These are phyloP conservation scores for Butorides virescens DNA, from an alignment of 2,113 vertebrate genomes.

Conservation along the genomic window DNA sequence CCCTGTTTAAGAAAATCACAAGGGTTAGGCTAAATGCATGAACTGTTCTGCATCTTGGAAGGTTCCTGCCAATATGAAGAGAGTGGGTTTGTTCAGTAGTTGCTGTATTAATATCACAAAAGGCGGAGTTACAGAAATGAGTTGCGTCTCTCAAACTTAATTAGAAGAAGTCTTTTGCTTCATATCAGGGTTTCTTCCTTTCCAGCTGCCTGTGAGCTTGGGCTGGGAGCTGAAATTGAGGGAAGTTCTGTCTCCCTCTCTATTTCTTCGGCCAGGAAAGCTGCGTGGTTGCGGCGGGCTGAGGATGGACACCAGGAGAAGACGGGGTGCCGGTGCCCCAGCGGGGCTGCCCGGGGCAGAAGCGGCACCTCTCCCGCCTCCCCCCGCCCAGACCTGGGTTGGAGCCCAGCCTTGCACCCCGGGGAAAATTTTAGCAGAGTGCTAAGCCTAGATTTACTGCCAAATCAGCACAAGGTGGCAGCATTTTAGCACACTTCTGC, in stretches of 20 bases:
- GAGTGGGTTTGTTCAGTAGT: neutral
- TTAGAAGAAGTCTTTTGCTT: neutral
- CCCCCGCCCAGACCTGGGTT: rapidly evolving
- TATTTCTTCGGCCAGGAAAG: neutral
- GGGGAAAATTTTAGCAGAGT: rapidly evolving
- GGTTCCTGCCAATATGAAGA: neutral
- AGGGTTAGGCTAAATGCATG: neutral
- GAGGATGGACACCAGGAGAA: too few relatives aligned
- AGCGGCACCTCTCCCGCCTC: too few relatives aligned
- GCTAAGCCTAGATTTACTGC: neutral
- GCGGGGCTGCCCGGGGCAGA: neutral
- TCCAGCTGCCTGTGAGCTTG: neutral
- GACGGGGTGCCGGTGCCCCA: rapidly evolving
- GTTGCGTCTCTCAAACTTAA: neutral
- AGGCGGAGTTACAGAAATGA: neutral
- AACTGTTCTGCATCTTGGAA: neutral
- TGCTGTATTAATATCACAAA: neutral
- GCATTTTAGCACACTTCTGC: slow-evolving; percentile 31
- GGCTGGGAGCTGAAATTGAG: neutral
- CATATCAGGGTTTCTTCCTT: neutral
- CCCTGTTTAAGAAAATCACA: neutral
- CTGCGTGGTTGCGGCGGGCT: rapidly evolving
- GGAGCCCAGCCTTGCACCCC: rapidly evolving
- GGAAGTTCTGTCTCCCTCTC: neutral
- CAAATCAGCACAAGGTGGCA: slow-evolving; percentile 62